Base-by-base conservation (phyloP, 2,113 vertebrate genomes). In the Psammodynastes pulverulentus region DNA sequence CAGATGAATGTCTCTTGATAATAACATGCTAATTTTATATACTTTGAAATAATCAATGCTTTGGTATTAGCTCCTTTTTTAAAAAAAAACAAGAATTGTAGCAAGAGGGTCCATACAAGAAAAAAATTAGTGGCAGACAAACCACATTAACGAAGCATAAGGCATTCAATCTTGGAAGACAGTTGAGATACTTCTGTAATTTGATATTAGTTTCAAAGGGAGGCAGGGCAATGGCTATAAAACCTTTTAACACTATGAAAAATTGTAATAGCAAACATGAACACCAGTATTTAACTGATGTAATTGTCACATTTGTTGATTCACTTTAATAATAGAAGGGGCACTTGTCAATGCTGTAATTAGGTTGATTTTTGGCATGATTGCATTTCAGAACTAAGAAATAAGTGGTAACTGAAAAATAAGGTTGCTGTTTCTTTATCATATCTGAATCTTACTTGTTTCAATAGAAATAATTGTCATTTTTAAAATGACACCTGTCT, bases 401-500 rank as follows among this genome's bases (percentile, higher is more conserved):
- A 49, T 62, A 58, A 39, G 3, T 39, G 53, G 58, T 12, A 67
- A 45, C 54, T 34, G 51, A 52, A 92, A 51, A 58, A 53, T 58
- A 23, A 26, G 19, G 15, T 43, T 89, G 53, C 54, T 54, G n/a
- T 86, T 24, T n/a, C 89, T 29, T 46, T 7, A 54, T 84, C 67
- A 54, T 92, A 21, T 34, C 51, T 89, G 43, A 89, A 58, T 13
- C 91, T 56, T 84, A 21, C 72, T 88, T 39, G 9, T 46, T 51
- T 51, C 9, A 43, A 24, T 86, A 92, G 45, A 62, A 92, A 92
- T 46, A 89, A 54, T 52, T 43, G 91, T 46, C 87, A 92, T 92
- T 92, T 92, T 89, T 49, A 89, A 92, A 92, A 92, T 85, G 53
- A 56, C 91, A 43, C 24, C 45, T 56, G 53, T 39, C 58, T 56